Conservation (phyloP, 2,797 vertebrate genomes). For the Galagoides demidoff region DNA sequence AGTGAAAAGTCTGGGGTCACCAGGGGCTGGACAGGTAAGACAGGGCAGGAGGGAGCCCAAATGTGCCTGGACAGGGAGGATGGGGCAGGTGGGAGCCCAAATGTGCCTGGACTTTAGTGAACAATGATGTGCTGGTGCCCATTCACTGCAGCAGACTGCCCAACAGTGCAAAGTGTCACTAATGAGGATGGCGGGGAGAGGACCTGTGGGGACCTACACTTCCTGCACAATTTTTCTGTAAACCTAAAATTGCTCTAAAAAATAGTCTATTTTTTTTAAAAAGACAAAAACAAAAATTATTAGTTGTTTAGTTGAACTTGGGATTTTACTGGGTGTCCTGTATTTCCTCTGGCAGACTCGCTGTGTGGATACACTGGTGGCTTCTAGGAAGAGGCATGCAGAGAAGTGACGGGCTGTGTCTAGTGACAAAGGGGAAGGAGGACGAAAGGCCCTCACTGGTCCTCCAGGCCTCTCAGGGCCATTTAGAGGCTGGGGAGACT, state of each 20-base stretch:
- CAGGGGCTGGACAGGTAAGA: neutral
- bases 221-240: neutral
- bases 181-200: rapidly evolving
- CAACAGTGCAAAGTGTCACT: rapidly evolving
- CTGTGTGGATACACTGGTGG: rapidly evolving
- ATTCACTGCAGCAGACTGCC: rapidly evolving
- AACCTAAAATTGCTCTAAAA: neutral
- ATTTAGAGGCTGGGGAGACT: rapidly evolving
- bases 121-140: rapidly evolving
- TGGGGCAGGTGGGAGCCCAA: neutral
- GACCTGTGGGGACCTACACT: neutral
- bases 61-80: too few relatives aligned
- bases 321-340: neutral
- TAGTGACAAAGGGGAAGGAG: rapidly evolving
- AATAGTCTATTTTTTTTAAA: neutral
- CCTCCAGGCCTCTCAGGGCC: neutral
- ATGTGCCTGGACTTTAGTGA: rapidly evolving
- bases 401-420: rapidly evolving
- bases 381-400: neutral
- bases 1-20: neutral
- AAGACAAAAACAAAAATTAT: neutral
- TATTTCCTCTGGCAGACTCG: neutral
- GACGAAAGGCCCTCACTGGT: rapidly evolving
- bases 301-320: neutral
- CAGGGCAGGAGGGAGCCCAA: neutral